Base-by-base conservation (phyloP, 2,113 vertebrate species). In the Hyperoodon ampullatus region DNA sequence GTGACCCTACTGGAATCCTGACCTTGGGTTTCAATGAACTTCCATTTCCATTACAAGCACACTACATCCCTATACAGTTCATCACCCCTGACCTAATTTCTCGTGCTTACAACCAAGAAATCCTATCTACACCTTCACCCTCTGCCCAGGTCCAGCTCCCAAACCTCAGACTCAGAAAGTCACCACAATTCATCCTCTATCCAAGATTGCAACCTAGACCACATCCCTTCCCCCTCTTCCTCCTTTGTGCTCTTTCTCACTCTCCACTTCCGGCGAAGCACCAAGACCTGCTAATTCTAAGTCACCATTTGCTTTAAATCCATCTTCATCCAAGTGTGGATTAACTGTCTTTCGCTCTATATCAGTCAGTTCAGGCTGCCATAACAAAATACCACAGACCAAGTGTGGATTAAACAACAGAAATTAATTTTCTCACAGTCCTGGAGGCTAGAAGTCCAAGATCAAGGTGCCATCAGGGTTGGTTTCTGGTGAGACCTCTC, bases 341-440 rank as follows among this genome's bases (percentile, higher is more conserved):
- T 72, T n/a, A 33, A 74, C 10, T 28, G 33, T 81, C 18, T n/a
- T 89, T 88, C 33, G 28, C 50, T 55, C 63, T 63, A 18, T 58
- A 50, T 53, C 16, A 24, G 47, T 63, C n/a, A 15, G 12, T 28
- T 26, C 30, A 12, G 3, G 35, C 65, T 81, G 8, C 39, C 12
- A 10, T 84, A n/a, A 60, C 35, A 71, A 83, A 94, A 58, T 47
- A 65, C 55, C 65, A 66, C 47, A 84, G 55, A 71, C 33, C 1
- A 44, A 53, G 44, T 28, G 21, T 24, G 50, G 44, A 30, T 81
- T 60, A 82, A 82, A 87, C 47, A 66, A 61, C 28, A 66, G 53
- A 90, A 30, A 78, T 72, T 35, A 53, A 77, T 92, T 71, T 94
- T 77, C 80, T 93, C 74, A 83, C 60, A 72, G 71, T 70, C 55